Percentiles rank a stretch among this genome's conserved stretches.
These are phyloP conservation scores for Anhinga rufa DNA, from an alignment of 2,113 vertebrate genomes.

Conservation along the genomic window DNA sequence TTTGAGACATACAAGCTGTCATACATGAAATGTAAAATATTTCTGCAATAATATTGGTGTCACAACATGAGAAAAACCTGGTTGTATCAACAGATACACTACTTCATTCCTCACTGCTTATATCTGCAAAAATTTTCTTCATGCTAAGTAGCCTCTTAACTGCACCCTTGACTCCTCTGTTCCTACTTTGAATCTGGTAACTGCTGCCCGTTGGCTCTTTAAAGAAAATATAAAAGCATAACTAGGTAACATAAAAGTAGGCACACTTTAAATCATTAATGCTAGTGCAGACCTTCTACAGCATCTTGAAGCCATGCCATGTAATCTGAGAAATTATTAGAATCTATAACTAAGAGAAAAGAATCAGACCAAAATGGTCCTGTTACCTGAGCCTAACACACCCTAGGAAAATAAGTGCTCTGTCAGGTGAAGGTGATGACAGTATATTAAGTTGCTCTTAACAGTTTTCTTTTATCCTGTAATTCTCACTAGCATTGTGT, in stretches of 20 bases:
- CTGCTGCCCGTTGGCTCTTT: neutral
- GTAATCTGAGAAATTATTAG: neutral
- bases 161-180: neutral
- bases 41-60: neutral
- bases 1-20: neutral
- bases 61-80: neutral
- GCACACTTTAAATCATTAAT: neutral
- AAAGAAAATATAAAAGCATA: neutral
- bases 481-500: neutral
- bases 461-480: neutral
- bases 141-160: neutral
- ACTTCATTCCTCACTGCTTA: neutral
- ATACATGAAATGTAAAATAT: neutral
- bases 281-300: neutral
- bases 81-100: neutral
- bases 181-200: neutral
- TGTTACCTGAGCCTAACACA: neutral
- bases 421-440: neutral
- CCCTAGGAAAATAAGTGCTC: neutral
- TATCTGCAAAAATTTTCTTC: slow-evolving; percentile 29
- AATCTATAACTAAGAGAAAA: neutral
- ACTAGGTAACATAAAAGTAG: neutral
- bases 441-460: neutral
- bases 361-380: neutral
- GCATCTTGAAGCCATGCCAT: neutral